Percentiles rank a stretch among this genome's conserved stretches.
Evolutionary conservation across 2,113 vertebrate genomes (phyloP).

Genomic region (Chamaea fasciata): DNA sequence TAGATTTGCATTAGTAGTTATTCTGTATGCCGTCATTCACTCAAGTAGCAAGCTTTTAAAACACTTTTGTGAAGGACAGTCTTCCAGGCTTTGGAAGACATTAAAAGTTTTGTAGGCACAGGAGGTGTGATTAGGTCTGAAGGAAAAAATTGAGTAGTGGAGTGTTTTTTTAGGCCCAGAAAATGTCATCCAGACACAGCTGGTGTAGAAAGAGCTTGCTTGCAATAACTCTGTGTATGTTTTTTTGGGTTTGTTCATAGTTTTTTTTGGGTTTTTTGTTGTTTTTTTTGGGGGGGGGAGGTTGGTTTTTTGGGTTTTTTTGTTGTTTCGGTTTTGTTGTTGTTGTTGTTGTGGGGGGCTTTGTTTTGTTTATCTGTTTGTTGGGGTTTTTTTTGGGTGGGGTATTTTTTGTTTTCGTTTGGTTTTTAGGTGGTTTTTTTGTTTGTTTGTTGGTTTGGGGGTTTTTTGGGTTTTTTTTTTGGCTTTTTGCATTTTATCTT

Average conservation of each 20-base stretch:
- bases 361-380: too few species aligned
- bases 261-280: too few species aligned
- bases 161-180: background rate
- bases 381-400: too few species aligned
- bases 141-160: background rate
- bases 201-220: background rate
- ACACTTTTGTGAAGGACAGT: background rate
- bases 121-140: background rate
- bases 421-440: too few species aligned
- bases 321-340: too few species aligned
- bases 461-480: too few species aligned
- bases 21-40: background rate
- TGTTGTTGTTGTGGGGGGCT: too few species aligned
- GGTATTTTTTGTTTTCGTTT: too few species aligned
- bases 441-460: background rate
- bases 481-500: background rate
- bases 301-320: too few species aligned
- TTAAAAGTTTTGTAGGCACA: background rate
- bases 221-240: fast-evolving
- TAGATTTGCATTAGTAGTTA: background rate
- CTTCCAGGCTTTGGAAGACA: background rate
- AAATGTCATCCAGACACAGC: background rate
- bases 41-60: background rate
- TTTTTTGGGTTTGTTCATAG: background rate
- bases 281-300: too few species aligned